These are phyloP conservation scores for Campylorhamphus procurvoides DNA, from an alignment of 2,113 vertebrate genomes.

Conservation along the genomic window DNA sequence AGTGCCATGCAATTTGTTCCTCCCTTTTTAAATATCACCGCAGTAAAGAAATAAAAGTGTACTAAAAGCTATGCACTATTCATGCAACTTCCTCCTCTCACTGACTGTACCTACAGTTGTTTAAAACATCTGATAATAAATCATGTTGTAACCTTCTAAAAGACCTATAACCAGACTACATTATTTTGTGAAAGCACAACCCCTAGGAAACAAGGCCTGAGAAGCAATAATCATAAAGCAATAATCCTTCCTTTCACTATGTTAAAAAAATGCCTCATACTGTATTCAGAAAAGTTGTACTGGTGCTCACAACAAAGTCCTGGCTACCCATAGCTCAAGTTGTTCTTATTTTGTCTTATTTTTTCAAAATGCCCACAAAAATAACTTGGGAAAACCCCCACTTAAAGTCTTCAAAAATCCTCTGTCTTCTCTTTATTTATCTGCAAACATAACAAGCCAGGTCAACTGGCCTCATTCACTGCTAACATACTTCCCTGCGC, in stretches of 20 bases:
- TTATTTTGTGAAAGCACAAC: background rate
- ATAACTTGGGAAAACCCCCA: background rate
- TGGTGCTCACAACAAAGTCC: background rate
- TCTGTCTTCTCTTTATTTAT: background rate
- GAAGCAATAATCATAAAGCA: background rate
- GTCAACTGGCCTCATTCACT: background rate
- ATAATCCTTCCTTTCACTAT: background rate
- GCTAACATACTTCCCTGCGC: background rate
- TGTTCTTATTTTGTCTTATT: background rate
- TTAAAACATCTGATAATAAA: background rate
- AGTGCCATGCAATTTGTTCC: background rate
- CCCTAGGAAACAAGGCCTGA: background rate
- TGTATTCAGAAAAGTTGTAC: background rate
- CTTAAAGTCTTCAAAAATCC: background rate
- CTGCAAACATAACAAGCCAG: background rate
- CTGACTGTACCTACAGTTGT: background rate
- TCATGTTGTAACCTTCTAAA: background rate
- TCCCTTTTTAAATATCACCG: background rate
- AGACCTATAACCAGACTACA: background rate
- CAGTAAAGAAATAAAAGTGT: constrained; percentile 24
- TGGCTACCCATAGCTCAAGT: background rate
- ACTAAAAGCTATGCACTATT: background rate
- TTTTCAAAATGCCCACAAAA: background rate
- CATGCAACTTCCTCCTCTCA: background rate
- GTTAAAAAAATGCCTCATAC: background rate